Conservation (phyloP, 2,888 invertebrate species). For the Eutolmus rufibarbis region DNA sequence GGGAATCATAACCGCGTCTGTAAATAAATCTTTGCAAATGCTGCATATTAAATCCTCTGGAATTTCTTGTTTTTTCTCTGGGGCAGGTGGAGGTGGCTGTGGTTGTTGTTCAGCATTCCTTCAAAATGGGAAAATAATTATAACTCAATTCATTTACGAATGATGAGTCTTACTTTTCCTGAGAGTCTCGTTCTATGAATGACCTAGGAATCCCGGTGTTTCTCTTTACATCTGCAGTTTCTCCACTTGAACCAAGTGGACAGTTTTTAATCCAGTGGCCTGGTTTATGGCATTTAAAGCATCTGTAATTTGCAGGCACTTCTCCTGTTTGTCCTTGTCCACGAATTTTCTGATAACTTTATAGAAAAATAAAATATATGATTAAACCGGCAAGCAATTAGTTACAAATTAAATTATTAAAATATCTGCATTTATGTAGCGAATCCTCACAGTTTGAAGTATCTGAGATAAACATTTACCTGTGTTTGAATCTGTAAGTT, state of each 20-base stretch:
- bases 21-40: constrained; percentile 89
- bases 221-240: constrained; percentile 82
- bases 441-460: neutral
- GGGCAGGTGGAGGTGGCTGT: constrained; percentile 60
- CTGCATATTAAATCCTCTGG: constrained; percentile 92
- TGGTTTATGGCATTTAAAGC: constrained; percentile 91
- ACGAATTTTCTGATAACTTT: constrained; percentile 86
- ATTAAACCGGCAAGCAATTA: neutral
- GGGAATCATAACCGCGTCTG: constrained; percentile 96
- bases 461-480: constrained; percentile 44
- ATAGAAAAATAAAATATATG: constrained; percentile 55
- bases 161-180: constrained; percentile 71
- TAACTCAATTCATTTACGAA: neutral
- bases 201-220: constrained; percentile 97
- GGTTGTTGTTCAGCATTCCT: constrained; percentile 2
- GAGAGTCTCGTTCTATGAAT: constrained; percentile 89
- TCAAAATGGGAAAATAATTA: neutral
- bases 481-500: constrained; percentile 46
- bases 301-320: constrained; percentile 90
- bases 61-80: constrained; percentile 71
- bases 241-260: constrained; percentile 67
- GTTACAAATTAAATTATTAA: neutral
- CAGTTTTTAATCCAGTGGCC: constrained; percentile 99
- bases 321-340: constrained; percentile 88
- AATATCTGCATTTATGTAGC: neutral